These are phyloP conservation scores for Thereva unica DNA, from an alignment of 2,888 invertebrate genomes.

Conservation along the genomic window DNA sequence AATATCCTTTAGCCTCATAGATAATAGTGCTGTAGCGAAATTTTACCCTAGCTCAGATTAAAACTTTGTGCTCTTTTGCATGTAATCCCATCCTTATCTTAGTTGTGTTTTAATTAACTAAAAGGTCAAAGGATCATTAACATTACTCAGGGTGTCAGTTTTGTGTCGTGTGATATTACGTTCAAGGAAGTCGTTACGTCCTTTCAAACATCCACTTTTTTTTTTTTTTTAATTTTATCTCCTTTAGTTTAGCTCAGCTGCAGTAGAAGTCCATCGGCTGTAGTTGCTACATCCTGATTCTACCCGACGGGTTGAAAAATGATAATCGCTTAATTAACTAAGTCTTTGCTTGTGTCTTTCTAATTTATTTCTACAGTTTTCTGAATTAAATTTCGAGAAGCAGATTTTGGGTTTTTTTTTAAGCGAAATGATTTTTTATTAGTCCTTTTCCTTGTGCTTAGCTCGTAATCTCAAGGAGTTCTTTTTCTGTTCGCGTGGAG, in stretches of 20 bases:
- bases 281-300: slow-evolving; percentile 15
- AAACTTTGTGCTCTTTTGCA: slow-evolving; percentile 17
- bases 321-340: slow-evolving; percentile 39
- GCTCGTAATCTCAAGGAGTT: too few relatives aligned
- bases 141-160: slow-evolving; percentile 43
- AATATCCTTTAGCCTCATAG: too few relatives aligned
- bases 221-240: slow-evolving; percentile 2
- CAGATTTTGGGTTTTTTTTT: background rate
- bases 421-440: too few relatives aligned
- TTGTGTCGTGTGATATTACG: slow-evolving; percentile 39
- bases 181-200: slow-evolving; percentile 41
- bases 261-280: background rate
- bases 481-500: too few relatives aligned
- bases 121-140: slow-evolving; percentile 42
- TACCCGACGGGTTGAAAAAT: slow-evolving; percentile 36
- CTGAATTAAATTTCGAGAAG: slow-evolving; percentile 12
- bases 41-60: slow-evolving; percentile 24
- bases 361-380: slow-evolving; percentile 28
- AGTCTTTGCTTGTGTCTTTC: slow-evolving; percentile 27
- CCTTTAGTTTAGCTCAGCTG: background rate
- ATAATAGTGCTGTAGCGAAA: too few relatives aligned
- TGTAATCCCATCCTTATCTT: slow-evolving; percentile 27
- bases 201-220: slow-evolving; percentile 28
- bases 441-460: too few relatives aligned
- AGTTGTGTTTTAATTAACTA: slow-evolving; percentile 41